phyloP scores from a whole-genome alignment of 1,140 invertebrate genomes.

The Pseudomyrmex flavicornis region DNA sequence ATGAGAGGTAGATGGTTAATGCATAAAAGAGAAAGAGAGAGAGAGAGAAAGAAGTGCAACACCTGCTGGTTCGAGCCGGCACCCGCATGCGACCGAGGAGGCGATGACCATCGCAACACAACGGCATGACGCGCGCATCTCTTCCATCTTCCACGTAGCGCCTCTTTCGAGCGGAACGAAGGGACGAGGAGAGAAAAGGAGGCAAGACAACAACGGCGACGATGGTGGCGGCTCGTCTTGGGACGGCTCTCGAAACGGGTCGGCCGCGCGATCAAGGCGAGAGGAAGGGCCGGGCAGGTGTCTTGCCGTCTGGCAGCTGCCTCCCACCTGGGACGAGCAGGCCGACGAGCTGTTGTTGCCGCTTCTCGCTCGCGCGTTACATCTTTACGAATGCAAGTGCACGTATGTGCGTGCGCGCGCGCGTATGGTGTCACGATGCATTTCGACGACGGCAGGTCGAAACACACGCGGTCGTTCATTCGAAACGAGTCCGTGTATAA shows the following conservation, averaged over 20 bases:
- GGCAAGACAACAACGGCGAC: background rate
- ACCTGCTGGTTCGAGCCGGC: slow-evolving; percentile 36
- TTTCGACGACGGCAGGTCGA: slow-evolving; percentile 26
- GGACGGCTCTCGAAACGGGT: slow-evolving; percentile 72
- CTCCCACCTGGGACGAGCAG: slow-evolving; percentile 79
- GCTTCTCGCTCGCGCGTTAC: slow-evolving; percentile 38
- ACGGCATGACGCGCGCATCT: slow-evolving; percentile 4
- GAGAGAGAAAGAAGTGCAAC: slow-evolving; percentile 31
- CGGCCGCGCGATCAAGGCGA: slow-evolving; percentile 51
- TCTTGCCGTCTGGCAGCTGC: slow-evolving; percentile 80
- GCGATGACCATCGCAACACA: slow-evolving; percentile 42
- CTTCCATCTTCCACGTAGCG: slow-evolving; percentile 20
- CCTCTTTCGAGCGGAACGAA: background rate
- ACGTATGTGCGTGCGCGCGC: slow-evolving; percentile 1
- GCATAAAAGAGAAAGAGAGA: no score
- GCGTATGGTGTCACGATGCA: slow-evolving; percentile 36
- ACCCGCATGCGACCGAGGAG: slow-evolving; percentile 43
- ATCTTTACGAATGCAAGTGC: slow-evolving; percentile 1
- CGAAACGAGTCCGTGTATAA: slow-evolving; percentile 40
- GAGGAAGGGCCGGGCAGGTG: slow-evolving; percentile 79
- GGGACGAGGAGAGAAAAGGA: background rate
- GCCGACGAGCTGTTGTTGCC: slow-evolving; percentile 62
- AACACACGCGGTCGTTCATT: slow-evolving; percentile 8
- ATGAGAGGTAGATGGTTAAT: slow-evolving; percentile 23
- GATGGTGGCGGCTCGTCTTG: slow-evolving; percentile 29